Evolutionary conservation across 1,140 invertebrate species (phyloP), one percentile per base, ranked within the genome.

Genomic region (Charaxes varanes): DNA sequence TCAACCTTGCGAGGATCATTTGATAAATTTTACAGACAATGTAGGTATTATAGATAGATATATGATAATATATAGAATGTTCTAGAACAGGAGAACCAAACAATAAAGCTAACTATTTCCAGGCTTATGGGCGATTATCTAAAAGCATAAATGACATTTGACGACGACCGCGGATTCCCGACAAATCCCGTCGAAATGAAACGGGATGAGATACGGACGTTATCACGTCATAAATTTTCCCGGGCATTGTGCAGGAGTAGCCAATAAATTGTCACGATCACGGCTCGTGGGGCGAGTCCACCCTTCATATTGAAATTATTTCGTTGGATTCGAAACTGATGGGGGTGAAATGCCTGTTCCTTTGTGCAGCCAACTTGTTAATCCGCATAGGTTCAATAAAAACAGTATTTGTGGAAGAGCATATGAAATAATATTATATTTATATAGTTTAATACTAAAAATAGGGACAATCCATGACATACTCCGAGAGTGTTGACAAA

Each of bases 191-290:
- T 53, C 47, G 16, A 48, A 53, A 42, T 43, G 50, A 67, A 66
- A 69, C 51, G 34, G 33, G 31, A 59, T 64, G 55, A 62, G 61
- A 65, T 54, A 63, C 41, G 57, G 42, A 59, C 53, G 49, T 80
- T 78, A 77, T 74, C 73, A 77, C 73, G 54, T 68, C 49, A 72
- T 81, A 81, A 81, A 81, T 78, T 72, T 65, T 65, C 60, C 47
- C 27, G 24, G 41, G 59, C 46, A 62, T 80, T 81, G 69, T 78
- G 50, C 50, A 59, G 54, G 59, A 60, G 68, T 65, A 47, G 56
- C 64, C 65, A 72, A 78, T 78, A 77, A 78, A 81, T 81, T 64
- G 70, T 64, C 68, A 70, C 50, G 60, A 55, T 64, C 54, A 42
- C 43, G 30, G 17, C 21, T 11, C 6, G 35, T 54, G 53, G 55